Conservation (phyloP, 2,888 invertebrate genomes). For the Crepidodera aurea region DNA sequence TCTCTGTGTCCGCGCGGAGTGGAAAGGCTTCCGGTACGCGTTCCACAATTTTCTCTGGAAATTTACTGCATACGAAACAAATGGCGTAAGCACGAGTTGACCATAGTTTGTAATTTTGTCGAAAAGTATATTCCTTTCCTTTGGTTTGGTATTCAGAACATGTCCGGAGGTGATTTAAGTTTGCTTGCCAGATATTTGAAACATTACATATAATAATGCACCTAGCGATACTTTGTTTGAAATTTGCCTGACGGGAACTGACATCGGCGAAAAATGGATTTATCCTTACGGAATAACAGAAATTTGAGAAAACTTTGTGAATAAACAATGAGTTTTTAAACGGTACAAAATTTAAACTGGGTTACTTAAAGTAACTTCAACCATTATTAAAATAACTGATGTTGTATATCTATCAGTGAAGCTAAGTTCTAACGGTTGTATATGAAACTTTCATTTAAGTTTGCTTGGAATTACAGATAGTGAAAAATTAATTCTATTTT, state of each 20-base stretch:
- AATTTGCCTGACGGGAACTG: not conserved
- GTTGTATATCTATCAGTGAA: too few relatives aligned
- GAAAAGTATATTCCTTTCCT: constrained; percentile 13
- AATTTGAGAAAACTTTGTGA: not conserved
- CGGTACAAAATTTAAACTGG: not conserved
- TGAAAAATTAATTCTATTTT: too few relatives aligned
- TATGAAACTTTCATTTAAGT: too few relatives aligned
- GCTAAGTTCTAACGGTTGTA: too few relatives aligned
- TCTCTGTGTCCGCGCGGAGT: constrained; percentile 17
- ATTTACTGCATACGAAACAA: constrained; percentile 32
- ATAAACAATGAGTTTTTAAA: not conserved
- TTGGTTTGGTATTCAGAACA: constrained; percentile 15
- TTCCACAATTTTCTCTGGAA: constrained; percentile 21
- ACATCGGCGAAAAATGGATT: constrained; percentile 3
- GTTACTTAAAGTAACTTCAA: not conserved
- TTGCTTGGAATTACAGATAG: too few relatives aligned
- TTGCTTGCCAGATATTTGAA: constrained; percentile 10
- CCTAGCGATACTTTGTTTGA: constrained; percentile 3
- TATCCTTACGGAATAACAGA: not conserved
- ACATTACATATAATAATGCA: constrained; percentile 9
- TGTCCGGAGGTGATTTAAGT: constrained; percentile 12
- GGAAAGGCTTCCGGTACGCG: constrained; percentile 25
- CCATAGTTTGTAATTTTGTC: constrained; percentile 26
- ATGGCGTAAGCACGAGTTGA: constrained; percentile 10
- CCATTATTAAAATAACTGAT: not conserved